These are phyloP conservation scores for Pseudomyrmex dendroicus DNA, from an alignment of 1,140 invertebrate genomes.

Conservation along the genomic window DNA sequence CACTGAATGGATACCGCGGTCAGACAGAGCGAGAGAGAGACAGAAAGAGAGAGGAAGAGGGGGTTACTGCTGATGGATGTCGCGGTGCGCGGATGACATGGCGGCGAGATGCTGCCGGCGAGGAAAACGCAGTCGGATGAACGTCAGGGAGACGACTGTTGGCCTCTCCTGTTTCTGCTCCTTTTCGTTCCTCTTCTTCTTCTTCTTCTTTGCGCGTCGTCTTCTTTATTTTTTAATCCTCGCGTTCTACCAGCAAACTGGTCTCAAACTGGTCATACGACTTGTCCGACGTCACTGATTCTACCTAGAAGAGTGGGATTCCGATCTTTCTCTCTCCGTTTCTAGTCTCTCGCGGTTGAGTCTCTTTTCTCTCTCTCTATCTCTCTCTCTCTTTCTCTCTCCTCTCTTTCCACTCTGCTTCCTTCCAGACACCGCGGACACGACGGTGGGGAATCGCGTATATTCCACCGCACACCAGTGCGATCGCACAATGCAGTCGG, in stretches of 20 bases:
- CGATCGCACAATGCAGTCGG: conserved; percentile 22
- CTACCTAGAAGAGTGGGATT: conserved; percentile 78
- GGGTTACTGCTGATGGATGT: conserved; percentile 40
- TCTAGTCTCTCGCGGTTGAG: conserved; percentile 41
- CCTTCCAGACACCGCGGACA: conserved; percentile 32
- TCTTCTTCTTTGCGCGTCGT: conserved; percentile 4
- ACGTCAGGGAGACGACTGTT: conserved; percentile 45
- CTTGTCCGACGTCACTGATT: conserved; percentile 80
- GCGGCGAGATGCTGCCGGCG: conserved; percentile 58
- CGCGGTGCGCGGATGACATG: conserved; percentile 31
- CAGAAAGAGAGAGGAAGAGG: not conserved
- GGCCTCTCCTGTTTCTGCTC: conserved; percentile 46
- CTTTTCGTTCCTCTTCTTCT: not conserved
- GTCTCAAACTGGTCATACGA: conserved; percentile 80
- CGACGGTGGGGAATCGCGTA: conserved; percentile 60
- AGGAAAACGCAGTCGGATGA: conserved; percentile 57
- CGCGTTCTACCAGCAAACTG: conserved; percentile 67
- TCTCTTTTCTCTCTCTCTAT: conserved; percentile 46
- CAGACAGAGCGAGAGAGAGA: conserved; percentile 9
- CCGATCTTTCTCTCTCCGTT: conserved; percentile 71
- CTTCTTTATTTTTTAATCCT: conserved; percentile 56
- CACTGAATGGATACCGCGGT: conserved; percentile 35
- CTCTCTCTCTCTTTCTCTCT: conserved; percentile 44
- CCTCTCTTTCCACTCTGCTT: conserved; percentile 54
- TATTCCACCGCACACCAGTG: conserved; percentile 55